Conservation (phyloP, 2,888 invertebrate genomes). For the Eulithis prunata region DNA sequence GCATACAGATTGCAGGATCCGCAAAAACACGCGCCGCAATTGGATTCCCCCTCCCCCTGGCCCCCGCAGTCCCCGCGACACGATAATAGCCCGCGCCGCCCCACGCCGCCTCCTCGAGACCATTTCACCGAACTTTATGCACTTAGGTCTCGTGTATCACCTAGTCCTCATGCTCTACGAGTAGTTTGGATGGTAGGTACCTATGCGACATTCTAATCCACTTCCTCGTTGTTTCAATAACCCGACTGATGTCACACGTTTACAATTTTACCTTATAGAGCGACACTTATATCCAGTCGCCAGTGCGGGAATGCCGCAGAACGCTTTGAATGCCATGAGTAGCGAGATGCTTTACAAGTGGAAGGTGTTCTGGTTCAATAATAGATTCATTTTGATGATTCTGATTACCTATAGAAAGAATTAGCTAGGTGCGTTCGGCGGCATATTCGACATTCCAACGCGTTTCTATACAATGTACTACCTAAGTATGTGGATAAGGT, state of each 20-base stretch:
- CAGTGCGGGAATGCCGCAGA: not conserved
- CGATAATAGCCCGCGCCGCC: conserved; percentile 25
- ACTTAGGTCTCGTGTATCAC: not conserved
- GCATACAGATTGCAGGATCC: conserved; percentile 69
- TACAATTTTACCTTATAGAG: conserved; percentile 11
- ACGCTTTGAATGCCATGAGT: not conserved
- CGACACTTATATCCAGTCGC: not conserved
- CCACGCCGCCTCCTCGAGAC: conserved; percentile 24
- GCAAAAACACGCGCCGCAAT: conserved; percentile 68
- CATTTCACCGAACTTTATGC: conserved; percentile 14
- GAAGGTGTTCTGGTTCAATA: too few relatives aligned
- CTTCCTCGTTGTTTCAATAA: conserved; percentile 18
- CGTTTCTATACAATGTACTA: too few relatives aligned
- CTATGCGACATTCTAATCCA: conserved; percentile 4
- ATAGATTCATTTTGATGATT: too few relatives aligned
- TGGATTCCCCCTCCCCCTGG: conserved; percentile 48
- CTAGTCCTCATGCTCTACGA: too few relatives aligned
- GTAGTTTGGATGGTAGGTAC: too few relatives aligned
- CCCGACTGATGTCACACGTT: conserved; percentile 10
- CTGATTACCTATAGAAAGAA: too few relatives aligned
- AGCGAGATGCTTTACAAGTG: too few relatives aligned
- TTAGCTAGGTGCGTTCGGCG: too few relatives aligned
- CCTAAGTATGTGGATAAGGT: too few relatives aligned
- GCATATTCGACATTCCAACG: too few relatives aligned
- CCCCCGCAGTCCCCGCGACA: conserved; percentile 12